Evolutionary conservation across 2,113 vertebrate genomes (phyloP).

Genomic region (Fulmarus glacialis): DNA sequence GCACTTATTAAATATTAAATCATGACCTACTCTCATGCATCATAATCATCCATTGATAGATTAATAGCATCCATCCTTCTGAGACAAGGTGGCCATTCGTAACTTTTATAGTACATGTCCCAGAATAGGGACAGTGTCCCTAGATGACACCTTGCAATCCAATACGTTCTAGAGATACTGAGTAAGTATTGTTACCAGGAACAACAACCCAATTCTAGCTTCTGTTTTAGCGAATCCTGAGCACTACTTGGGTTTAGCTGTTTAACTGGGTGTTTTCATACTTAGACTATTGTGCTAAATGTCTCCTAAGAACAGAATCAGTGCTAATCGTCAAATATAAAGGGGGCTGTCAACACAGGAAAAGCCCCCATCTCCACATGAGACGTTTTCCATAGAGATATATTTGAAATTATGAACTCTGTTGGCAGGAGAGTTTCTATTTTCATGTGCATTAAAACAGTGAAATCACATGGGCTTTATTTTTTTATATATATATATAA

Average conservation of each 20-base stretch:
- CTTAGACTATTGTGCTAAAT: not conserved
- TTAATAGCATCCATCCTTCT: not conserved
- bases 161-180: not conserved
- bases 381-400: not conserved
- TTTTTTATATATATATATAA: not conserved
- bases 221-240: not conserved
- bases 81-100: not conserved
- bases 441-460: not conserved
- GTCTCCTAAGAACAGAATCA: not conserved
- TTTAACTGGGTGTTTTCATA: not conserved
- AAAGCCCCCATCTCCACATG: accelerated
- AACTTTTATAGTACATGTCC: not conserved
- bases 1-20: not conserved
- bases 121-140: not conserved
- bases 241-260: not conserved
- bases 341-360: not conserved
- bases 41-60: not conserved
- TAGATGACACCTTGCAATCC: not conserved
- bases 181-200: not conserved
- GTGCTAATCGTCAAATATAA: not conserved
- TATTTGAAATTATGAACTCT: not conserved
- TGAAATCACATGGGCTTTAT: not conserved
- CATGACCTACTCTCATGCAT: not conserved
- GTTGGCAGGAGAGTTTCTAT: not conserved
- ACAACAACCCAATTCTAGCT: not conserved